Evolutionary conservation across 2,888 invertebrate genomes (phyloP).

Genomic region (Campoplex capitator): DNA sequence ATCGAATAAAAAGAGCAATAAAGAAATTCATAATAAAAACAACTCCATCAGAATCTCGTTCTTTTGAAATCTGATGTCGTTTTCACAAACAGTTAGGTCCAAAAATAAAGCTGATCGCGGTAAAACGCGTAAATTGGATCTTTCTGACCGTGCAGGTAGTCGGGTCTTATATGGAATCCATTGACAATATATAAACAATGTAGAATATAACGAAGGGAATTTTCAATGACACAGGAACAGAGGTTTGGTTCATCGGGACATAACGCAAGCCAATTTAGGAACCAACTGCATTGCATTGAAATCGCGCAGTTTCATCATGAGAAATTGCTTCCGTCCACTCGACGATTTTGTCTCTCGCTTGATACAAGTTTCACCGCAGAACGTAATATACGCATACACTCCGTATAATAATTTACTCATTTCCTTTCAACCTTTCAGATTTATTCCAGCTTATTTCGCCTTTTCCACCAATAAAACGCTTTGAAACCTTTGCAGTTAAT

Average conservation of each 20-base stretch:
- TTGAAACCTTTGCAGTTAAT: conserved; percentile 59
- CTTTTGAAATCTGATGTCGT: too few species aligned
- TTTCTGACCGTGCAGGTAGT: too few species aligned
- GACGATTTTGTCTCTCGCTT: conserved; percentile 51
- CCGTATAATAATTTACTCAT: conserved; percentile 61
- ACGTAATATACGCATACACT: conserved; percentile 36
- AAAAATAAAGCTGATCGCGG: too few species aligned
- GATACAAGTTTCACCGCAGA: conserved; percentile 27
- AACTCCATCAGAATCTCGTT: too few species aligned
- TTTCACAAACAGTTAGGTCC: too few species aligned
- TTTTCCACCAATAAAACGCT: conserved; percentile 60
- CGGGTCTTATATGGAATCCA: too few species aligned
- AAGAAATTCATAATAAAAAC: too few species aligned
- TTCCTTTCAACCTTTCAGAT: conserved; percentile 41
- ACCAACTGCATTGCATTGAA: conserved; percentile 51
- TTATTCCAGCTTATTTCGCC: conserved; percentile 41
- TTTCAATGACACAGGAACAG: neutral
- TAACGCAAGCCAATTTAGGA: conserved; percentile 50
- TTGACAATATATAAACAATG: too few species aligned
- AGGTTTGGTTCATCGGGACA: neutral
- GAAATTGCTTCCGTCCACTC: conserved; percentile 69
- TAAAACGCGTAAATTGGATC: too few species aligned
- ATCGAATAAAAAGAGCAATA: too few species aligned
- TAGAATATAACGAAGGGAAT: neutral
- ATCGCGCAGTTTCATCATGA: conserved; percentile 61